Evolutionary conservation across 2,113 vertebrate species (phyloP).

Genomic region (Elgaria multicarinata): DNA sequence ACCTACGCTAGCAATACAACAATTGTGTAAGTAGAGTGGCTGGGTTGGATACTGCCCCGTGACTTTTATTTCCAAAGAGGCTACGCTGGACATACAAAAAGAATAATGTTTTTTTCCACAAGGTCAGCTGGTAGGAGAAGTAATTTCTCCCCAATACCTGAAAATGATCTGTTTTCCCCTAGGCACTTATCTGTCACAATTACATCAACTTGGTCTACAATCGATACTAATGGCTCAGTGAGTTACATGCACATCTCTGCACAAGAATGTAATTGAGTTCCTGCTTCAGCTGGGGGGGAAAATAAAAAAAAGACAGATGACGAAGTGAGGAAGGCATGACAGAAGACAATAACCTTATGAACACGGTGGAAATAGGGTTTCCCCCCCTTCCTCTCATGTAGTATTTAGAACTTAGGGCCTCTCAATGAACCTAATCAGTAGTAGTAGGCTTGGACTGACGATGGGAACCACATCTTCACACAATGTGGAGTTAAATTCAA

Average conservation of each 20-base stretch:
- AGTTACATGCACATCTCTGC: not conserved
- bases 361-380: not conserved
- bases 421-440: not conserved
- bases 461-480: not conserved
- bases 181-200: not conserved
- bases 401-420: not conserved
- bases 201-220: not conserved
- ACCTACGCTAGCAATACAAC: too few species aligned
- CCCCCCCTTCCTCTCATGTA: not conserved
- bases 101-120: not conserved
- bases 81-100: not conserved
- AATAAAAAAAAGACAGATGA: too few species aligned
- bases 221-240: conserved; percentile 1
- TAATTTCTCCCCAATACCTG: not conserved
- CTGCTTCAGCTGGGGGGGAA: not conserved
- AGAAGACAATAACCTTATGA: not conserved
- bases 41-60: too few species aligned
- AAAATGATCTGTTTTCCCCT: not conserved
- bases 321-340: not conserved
- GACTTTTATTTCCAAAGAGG: not conserved
- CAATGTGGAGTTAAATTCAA: not conserved
- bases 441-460: not conserved
- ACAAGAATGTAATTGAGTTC: not conserved
- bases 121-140: not conserved
- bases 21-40: too few species aligned